These are phyloP conservation scores for Oscheius sp. DNA, from an alignment of 2,888 invertebrate genomes.

Conservation along the genomic window DNA sequence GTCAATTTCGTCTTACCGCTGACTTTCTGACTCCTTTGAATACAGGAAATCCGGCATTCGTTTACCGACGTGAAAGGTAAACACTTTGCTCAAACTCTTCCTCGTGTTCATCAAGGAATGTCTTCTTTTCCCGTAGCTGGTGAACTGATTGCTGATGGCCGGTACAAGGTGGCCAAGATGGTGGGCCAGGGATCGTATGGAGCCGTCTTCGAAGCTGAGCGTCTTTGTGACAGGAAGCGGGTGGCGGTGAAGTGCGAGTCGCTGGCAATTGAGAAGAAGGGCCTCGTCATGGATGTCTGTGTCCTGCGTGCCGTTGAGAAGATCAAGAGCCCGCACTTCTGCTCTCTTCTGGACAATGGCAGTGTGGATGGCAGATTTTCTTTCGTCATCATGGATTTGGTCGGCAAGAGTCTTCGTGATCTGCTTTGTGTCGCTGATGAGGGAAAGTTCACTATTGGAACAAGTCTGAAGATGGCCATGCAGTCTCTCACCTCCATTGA, in stretches of 20 bases:
- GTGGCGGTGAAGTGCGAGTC: constrained; percentile 64
- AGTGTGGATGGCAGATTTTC: constrained; percentile 58
- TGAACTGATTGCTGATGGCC: no score
- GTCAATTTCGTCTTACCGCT: no score
- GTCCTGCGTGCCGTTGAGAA: constrained; percentile 58
- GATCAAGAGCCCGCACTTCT: constrained; percentile 61
- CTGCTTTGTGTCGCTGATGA: constrained; percentile 52
- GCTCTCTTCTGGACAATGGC: constrained; percentile 59
- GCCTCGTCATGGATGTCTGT: constrained; percentile 62
- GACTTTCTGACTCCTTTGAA: no score
- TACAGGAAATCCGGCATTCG: no score
- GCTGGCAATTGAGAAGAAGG: constrained; percentile 26
- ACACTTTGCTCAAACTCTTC: no score
- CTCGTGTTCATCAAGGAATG: no score
- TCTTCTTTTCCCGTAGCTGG: no score
- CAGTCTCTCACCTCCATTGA: constrained; percentile 57
- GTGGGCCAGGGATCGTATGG: constrained; percentile 67
- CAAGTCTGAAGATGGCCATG: constrained; percentile 52
- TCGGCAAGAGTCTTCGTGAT: constrained; percentile 67
- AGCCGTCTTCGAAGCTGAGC: constrained; percentile 60
- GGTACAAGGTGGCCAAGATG: constrained; percentile 52
- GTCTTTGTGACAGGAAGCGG: constrained; percentile 44
- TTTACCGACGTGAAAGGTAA: no score
- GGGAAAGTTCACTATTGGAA: constrained; percentile 46
- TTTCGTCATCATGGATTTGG: constrained; percentile 64